Conservation (phyloP, 2,797 vertebrate genomes). For the Aselliscus stoliczkanus region DNA sequence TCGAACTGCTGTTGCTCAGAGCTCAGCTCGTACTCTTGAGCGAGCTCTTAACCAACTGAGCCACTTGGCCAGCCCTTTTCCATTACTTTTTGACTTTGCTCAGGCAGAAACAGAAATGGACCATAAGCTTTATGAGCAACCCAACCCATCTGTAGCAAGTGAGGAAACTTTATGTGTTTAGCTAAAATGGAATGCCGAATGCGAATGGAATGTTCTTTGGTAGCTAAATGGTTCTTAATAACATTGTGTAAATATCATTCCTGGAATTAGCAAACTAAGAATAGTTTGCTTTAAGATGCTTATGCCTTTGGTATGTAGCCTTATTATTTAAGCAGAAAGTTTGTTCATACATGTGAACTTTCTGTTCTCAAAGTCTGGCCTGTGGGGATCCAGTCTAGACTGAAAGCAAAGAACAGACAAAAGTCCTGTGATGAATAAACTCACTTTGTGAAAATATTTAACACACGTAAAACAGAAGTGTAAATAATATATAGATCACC, state of each 20-base stretch:
- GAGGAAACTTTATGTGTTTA: conserved; percentile 1
- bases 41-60: too few species aligned
- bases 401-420: background rate
- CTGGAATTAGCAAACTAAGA: background rate
- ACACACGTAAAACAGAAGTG: background rate
- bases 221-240: conserved; percentile 6
- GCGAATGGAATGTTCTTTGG: background rate
- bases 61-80: too few species aligned
- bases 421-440: background rate
- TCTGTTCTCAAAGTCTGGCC: background rate
- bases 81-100: background rate
- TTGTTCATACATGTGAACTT: background rate
- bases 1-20: too few species aligned
- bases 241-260: conserved; percentile 1
- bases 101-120: conserved; percentile 7
- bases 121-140: background rate
- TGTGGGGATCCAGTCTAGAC: background rate
- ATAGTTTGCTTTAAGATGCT: conserved; percentile 15
- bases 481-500: background rate
- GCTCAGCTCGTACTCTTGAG: too few species aligned
- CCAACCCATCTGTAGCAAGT: background rate
- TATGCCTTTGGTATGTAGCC: background rate
- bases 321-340: conserved; percentile 23
- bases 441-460: background rate
- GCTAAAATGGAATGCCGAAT: background rate